A percentile compares a stretch with the other conserved stretches of the same genome.
Conservation (phyloP, 2,797 vertebrate genomes). For the Bothrops alternatus region DNA sequence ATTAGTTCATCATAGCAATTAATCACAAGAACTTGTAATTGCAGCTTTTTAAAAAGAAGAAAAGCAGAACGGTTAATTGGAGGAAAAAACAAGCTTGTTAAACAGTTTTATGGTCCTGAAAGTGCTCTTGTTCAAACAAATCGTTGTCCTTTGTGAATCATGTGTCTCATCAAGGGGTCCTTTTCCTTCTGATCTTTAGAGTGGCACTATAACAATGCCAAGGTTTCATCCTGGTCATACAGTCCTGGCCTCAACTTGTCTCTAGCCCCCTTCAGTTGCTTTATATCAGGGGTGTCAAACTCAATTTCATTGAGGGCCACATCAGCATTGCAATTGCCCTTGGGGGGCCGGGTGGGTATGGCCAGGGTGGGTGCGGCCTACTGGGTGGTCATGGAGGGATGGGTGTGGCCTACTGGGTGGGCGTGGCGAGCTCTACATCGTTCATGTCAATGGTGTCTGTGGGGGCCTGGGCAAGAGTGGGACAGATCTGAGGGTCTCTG, state of each 20-base stretch:
- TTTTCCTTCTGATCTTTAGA: background rate
- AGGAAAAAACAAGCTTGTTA: slow-evolving; percentile 4
- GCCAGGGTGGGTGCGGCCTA: too few species aligned
- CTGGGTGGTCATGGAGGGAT: too few species aligned
- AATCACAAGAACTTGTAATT: slow-evolving; percentile 24
- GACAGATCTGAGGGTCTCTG: too few species aligned
- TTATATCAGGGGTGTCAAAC: background rate
- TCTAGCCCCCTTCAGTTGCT: background rate
- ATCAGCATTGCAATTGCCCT: too few species aligned
- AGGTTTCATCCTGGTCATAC: background rate
- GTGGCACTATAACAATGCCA: background rate
- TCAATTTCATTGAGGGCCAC: too few species aligned
- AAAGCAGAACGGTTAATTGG: slow-evolving; percentile 19
- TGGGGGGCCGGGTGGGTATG: too few species aligned
- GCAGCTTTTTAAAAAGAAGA: background rate
- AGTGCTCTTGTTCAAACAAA: background rate
- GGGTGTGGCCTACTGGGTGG: too few species aligned
- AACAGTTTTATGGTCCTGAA: slow-evolving; percentile 8
- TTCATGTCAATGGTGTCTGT: too few species aligned
- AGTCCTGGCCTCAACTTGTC: background rate
- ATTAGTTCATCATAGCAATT: slow-evolving; percentile 22
- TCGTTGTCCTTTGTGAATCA: background rate
- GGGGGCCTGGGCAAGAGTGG: too few species aligned
- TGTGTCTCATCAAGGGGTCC: background rate
- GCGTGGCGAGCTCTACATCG: too few species aligned